phyloP scores from a whole-genome alignment of 2,888 invertebrate species.

The Stenchaetothrips biformis region DNA sequence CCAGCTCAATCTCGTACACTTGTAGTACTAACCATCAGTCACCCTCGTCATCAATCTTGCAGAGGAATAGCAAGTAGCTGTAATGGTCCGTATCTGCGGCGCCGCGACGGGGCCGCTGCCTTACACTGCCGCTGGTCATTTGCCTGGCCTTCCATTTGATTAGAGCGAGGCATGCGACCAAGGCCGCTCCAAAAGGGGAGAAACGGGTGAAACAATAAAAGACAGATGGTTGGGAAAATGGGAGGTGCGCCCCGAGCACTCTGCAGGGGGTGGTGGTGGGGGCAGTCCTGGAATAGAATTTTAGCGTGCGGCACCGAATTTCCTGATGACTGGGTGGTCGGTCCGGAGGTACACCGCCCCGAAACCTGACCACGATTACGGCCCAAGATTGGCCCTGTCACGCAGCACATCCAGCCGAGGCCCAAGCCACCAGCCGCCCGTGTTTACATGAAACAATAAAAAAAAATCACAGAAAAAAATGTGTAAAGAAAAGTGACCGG shows the following conservation, averaged over 20 bases:
- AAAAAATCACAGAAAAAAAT: background rate
- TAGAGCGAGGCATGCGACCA: background rate
- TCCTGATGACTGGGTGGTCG: no score
- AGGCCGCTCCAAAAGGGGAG: background rate
- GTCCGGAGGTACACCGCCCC: no score
- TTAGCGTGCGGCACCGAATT: no score
- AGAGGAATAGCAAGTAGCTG: no score
- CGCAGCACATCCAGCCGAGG: no score
- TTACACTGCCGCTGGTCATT: background rate
- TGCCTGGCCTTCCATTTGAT: slow-evolving; percentile 9
- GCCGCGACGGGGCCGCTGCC: background rate
- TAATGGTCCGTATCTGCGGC: background rate
- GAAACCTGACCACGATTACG: no score
- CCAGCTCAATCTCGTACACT: background rate
- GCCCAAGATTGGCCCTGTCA: no score
- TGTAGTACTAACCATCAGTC: slow-evolving; percentile 8
- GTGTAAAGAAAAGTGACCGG: background rate
- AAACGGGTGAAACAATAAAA: no score
- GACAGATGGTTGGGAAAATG: no score
- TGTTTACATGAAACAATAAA: background rate
- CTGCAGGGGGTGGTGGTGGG: no score
- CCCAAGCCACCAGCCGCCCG: background rate
- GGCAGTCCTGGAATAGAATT: no score
- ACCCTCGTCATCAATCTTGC: background rate
- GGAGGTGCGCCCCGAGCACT: no score